phyloP scores from a whole-genome alignment of 2,113 vertebrate species.

The Dromaius novaehollandiae region DNA sequence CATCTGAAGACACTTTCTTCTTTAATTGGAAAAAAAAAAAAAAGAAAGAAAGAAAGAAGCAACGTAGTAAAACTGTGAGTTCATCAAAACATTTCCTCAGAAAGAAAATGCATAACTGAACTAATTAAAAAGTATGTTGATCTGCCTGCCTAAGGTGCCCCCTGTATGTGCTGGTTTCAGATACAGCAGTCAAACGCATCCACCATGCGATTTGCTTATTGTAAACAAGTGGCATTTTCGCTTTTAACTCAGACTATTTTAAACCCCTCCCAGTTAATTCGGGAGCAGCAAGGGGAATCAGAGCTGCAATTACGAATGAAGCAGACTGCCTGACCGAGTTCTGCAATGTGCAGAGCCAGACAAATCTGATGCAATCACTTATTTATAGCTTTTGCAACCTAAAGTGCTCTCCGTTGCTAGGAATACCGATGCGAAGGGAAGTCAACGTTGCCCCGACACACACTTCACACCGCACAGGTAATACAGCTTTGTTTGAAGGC shows the following conservation, averaged over 20 bases:
- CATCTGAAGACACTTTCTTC: background rate
- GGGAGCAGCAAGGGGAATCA: conserved; percentile 42
- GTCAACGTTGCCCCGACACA: background rate
- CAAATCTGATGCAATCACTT: conserved; percentile 18
- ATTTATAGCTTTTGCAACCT: conserved; percentile 37
- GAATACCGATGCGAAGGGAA: background rate
- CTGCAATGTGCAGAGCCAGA: background rate
- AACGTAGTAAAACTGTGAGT: background rate
- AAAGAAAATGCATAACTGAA: background rate
- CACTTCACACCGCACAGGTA: background rate
- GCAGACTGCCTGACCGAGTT: conserved; percentile 31
- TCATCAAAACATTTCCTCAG: background rate
- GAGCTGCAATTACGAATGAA: conserved; percentile 22
- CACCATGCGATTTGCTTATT: conserved; percentile 10
- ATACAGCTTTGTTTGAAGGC: background rate
- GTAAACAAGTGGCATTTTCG: conserved; percentile 58
- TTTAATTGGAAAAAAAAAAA: background rate
- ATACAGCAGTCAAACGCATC: background rate
- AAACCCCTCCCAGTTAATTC: conserved; percentile 61
- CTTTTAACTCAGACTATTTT: conserved; percentile 59
- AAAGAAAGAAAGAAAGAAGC: background rate
- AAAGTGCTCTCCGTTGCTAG: fast-evolving
- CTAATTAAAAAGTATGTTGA: background rate
- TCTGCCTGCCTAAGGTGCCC: background rate
- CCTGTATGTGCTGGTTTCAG: background rate